Percentiles rank a stretch among this genome's conserved stretches.
Conservation (phyloP, 2,888 invertebrate genomes). For the Patella depressa region DNA sequence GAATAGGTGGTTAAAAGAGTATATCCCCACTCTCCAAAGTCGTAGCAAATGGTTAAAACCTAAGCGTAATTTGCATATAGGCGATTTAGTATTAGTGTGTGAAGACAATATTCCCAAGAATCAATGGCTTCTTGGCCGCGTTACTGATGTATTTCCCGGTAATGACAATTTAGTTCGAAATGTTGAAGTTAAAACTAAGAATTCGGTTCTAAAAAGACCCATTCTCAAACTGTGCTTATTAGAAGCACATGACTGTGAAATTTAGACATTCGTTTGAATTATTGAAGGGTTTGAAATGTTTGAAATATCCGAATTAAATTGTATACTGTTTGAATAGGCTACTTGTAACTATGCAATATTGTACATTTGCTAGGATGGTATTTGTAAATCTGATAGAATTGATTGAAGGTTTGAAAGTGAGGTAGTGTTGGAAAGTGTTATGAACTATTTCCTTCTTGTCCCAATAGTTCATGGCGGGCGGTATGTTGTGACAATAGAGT, state of each 20-base stretch:
- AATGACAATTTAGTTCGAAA: neutral
- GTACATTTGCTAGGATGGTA: too few relatives aligned
- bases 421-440: neutral
- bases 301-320: too few relatives aligned
- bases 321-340: too few relatives aligned
- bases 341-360: too few relatives aligned
- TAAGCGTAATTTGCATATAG: neutral
- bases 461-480: neutral
- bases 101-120: slow-evolving; percentile 12
- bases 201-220: neutral
- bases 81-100: neutral
- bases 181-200: neutral
- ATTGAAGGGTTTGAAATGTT: neutral
- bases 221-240: neutral
- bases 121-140: slow-evolving; percentile 32
- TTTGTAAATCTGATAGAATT: too few relatives aligned
- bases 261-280: neutral
- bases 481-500: neutral
- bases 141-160: neutral
- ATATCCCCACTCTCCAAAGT: neutral
- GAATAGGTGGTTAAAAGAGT: neutral
- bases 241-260: neutral
- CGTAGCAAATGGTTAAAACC: neutral
- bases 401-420: too few relatives aligned
- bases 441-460: neutral